These are phyloP conservation scores for Pantala flavescens DNA, from an alignment of 1,140 invertebrate genomes.

Conservation along the genomic window DNA sequence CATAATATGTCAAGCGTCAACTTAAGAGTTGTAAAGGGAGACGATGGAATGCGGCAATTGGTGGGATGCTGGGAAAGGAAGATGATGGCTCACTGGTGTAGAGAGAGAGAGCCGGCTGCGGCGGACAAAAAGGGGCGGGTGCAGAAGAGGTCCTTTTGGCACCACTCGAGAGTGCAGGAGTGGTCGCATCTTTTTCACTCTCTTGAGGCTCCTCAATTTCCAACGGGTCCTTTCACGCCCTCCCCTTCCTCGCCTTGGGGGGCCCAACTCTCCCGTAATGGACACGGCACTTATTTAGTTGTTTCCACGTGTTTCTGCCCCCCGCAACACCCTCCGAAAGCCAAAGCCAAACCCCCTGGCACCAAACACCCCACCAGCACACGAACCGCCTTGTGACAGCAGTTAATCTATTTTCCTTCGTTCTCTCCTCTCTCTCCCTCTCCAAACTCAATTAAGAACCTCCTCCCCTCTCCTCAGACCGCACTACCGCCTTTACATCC, in stretches of 20 bases:
- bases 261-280: background rate
- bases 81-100: no score
- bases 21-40: no score
- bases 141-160: no score
- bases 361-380: constrained; percentile 6
- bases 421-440: background rate
- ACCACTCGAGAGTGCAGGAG: background rate
- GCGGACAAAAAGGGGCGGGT: no score
- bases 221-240: background rate
- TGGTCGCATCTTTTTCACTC: background rate
- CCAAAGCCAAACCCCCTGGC: background rate
- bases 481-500: background rate
- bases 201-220: background rate
- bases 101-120: no score
- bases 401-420: constrained; percentile 4
- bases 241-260: background rate
- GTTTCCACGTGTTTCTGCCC: background rate
- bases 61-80: no score
- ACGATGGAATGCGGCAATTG: no score
- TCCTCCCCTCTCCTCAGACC: background rate
- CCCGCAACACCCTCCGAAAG: background rate
- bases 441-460: background rate
- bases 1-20: no score
- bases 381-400: constrained; percentile 6
- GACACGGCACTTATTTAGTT: constrained; percentile 9